Conservation (phyloP, 2,113 vertebrate genomes). For the Perca flavescens region DNA sequence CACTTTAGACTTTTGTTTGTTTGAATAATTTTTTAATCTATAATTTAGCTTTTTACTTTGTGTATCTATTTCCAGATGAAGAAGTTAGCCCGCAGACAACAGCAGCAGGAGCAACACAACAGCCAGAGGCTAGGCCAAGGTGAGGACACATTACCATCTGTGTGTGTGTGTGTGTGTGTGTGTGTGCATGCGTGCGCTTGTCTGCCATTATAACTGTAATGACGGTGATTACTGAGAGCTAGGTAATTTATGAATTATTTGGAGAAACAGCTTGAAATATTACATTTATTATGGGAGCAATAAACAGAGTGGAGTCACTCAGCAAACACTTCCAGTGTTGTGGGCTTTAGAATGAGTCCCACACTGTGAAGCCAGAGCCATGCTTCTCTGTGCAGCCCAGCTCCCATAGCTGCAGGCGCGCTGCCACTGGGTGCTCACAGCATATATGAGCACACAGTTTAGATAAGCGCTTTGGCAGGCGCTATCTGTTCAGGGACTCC, state of each 20-base stretch:
- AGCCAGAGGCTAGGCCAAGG: constrained; percentile 92
- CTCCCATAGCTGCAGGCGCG: constrained; percentile 45
- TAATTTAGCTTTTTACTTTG: neutral
- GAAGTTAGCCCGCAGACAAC: constrained; percentile 93
- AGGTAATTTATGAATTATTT: constrained; percentile 36
- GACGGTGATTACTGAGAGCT: neutral
- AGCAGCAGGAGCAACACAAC: constrained; percentile 95
- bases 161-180: neutral
- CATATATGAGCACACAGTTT: constrained; percentile 72
- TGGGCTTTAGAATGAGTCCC: constrained; percentile 28
- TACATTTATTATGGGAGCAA: constrained; percentile 34
- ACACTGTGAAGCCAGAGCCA: constrained; percentile 15
- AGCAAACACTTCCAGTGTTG: constrained; percentile 49
- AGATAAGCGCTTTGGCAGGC: constrained; percentile 74
- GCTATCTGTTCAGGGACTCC: constrained; percentile 68
- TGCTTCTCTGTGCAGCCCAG: constrained; percentile 12
- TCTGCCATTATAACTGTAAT: neutral
- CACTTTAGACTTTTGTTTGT: neutral
- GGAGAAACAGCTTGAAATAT: constrained; percentile 53
- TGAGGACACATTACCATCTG: constrained; percentile 61
- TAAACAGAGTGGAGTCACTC: constrained; percentile 43
- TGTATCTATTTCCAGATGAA: constrained; percentile 88
- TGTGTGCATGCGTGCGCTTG: neutral
- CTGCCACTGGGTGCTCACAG: constrained; percentile 53
- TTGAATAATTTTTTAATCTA: neutral